phyloP scores from a whole-genome alignment of 37 sponge, comb jelly and placozoan genomes.

The Agelas oroides region DNA sequence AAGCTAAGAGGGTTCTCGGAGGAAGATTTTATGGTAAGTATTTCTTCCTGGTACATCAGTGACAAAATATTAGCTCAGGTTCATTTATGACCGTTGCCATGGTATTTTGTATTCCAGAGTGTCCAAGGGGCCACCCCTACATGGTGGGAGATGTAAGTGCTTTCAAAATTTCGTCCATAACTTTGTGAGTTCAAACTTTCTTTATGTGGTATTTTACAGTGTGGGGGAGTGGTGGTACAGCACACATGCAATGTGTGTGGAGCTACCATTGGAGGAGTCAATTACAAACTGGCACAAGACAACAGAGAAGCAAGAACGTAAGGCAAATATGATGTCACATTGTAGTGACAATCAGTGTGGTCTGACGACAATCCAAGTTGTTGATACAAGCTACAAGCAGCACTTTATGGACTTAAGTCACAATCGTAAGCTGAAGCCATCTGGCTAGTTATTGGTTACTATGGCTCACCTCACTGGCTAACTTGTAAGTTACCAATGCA shows the following conservation, averaged over 20 bases:
- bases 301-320: conserved; percentile 59
- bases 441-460: too few species aligned
- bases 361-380: too few species aligned
- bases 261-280: conserved; percentile 48
- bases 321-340: too few species aligned
- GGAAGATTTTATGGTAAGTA: conserved; percentile 61
- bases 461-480: too few species aligned
- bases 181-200: not conserved
- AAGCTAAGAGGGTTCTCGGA: conserved; percentile 42
- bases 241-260: conserved; percentile 50
- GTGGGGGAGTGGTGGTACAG: conserved; percentile 39
- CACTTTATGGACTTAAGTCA: too few species aligned
- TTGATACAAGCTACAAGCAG: too few species aligned
- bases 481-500: too few species aligned
- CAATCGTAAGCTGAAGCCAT: too few species aligned
- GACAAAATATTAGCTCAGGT: not conserved
- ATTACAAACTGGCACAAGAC: conserved; percentile 17
- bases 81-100: too few species aligned
- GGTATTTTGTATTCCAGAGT: conserved; percentile 40
- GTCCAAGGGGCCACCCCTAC: conserved; percentile 81
- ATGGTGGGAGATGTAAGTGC: conserved; percentile 65
- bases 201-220: conserved; percentile 20
- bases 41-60: not conserved
- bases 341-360: too few species aligned
- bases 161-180: not conserved